Evolutionary conservation across 2,888 invertebrate species (phyloP).

Genomic region (Odiellus spinosus): DNA sequence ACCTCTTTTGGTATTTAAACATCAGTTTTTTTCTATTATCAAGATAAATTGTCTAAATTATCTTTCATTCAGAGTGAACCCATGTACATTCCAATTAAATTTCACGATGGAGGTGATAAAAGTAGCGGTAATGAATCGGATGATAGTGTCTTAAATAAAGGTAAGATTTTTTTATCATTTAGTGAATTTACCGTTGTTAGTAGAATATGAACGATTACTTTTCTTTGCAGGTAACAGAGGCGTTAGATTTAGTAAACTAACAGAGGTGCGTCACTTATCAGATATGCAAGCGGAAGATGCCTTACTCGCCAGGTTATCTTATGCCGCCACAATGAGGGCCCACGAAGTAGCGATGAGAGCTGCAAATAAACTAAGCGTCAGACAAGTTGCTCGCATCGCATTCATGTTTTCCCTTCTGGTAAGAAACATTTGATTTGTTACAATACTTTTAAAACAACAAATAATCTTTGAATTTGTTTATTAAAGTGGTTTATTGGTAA

Average conservation of each 20-base stretch:
- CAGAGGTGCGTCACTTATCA: constrained; percentile 34
- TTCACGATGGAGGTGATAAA: constrained; percentile 47
- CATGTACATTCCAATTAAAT: constrained; percentile 75
- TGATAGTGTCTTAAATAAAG: constrained; percentile 47
- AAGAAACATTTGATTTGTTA: constrained; percentile 26
- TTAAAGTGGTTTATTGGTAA: constrained; percentile 88
- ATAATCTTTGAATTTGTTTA: constrained; percentile 10
- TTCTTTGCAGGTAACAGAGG: constrained; percentile 39
- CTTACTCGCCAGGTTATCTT: constrained; percentile 77
- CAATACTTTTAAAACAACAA: neutral
- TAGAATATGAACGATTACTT: neutral
- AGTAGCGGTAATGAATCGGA: constrained; percentile 64
- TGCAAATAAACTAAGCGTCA: constrained; percentile 56
- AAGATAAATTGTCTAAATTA: neutral
- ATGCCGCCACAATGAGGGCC: constrained; percentile 73
- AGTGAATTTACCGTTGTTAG: neutral
- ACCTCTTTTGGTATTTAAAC: too few relatives aligned
- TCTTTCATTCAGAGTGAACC: constrained; percentile 55
- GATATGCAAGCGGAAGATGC: constrained; percentile 69
- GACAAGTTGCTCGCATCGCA: constrained; percentile 63
- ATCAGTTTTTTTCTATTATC: constrained; percentile 1
- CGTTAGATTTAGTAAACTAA: constrained; percentile 76
- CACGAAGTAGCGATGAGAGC: constrained; percentile 57
- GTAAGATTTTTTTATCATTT: constrained; percentile 7
- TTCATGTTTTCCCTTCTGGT: constrained; percentile 71